Base-by-base conservation (phyloP, 2,888 invertebrate genomes). In the Periphyllus acericola region DNA sequence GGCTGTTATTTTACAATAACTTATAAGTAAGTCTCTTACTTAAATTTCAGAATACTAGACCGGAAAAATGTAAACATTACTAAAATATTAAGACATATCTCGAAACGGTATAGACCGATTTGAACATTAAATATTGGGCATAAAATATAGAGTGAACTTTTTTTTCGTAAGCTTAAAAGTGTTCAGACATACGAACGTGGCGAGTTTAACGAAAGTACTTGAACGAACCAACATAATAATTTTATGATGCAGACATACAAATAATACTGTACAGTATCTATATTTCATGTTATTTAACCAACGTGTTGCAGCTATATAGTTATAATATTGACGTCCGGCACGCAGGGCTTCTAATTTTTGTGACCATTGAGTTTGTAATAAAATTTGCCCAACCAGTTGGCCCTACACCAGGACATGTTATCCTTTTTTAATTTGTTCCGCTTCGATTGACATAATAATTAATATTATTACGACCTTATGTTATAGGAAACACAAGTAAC, bases 131-230 rank as follows among this genome's bases (percentile, higher is more conserved):
- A 11, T 46, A 46, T 14, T 46, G 1, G 46, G 46, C 14, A 46
- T 46, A 1, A 46, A 46, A 11, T 46, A 46, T 46, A 46, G 14
- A 46, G 46, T 46, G 0, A 46, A 46, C 3, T 46, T 14, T 14
- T 46, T 14, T 14, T 46, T 46, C 14, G 46, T 46, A 46, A 14
- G 3, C 46, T 11, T 46, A 1, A 14, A 14, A 14, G 46, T 46
- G 3, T 46, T 14, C 14, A 14, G 11, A n/a, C 32, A 66, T 40
- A 66, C n/a, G 3, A 19, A 52, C 52, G 8, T 29, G 75, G 83
- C 83, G 83, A 84, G 60, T 84, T 84, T 46, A 84, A 84, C 83
- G 83, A 84, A 66, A 66, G 75, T 76, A 84, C 83, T 66, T 76
- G 83, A 84, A 84, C 75, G 40, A 75, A 84, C 32, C 29, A 55